Conservation (phyloP, 2,797 vertebrate genomes). For the Pseudomugil tenellus region DNA sequence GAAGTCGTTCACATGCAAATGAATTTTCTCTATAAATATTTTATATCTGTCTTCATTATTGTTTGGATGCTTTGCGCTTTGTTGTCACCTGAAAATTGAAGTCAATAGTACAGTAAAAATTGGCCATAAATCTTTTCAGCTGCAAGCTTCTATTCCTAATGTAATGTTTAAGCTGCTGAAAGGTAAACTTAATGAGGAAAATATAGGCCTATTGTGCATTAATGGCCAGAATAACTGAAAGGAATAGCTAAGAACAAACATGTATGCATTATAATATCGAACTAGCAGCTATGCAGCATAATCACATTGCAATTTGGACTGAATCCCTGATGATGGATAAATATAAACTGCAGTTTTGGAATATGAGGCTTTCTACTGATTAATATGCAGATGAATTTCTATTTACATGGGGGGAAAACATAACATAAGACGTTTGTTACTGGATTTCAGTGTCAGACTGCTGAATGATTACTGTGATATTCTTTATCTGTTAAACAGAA, state of each 20-base stretch:
- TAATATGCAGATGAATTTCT: neutral
- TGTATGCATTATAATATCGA: no score
- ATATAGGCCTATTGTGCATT: conserved; percentile 11
- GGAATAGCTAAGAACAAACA: conserved; percentile 3
- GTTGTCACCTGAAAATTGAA: conserved; percentile 30
- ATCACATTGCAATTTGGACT: neutral
- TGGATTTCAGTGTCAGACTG: conserved; percentile 2
- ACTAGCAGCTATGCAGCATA: neutral
- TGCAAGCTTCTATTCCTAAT: conserved; percentile 21
- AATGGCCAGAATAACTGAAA: conserved; percentile 3
- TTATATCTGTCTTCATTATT: conserved; percentile 20
- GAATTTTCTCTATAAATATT: conserved; percentile 32
- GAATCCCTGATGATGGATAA: neutral
- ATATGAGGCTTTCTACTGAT: neutral
- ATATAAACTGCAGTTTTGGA: neutral
- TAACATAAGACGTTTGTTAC: neutral
- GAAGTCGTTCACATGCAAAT: neutral
- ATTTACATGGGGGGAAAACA: neutral
- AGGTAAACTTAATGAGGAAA: conserved; percentile 43
- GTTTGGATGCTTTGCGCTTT: conserved; percentile 11
- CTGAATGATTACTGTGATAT: conserved; percentile 20
- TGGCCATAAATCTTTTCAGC: conserved; percentile 46
- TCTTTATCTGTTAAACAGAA: conserved; percentile 32
- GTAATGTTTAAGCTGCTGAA: conserved; percentile 50
- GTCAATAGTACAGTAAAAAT: conserved; percentile 17